Evolutionary conservation across 2,888 invertebrate genomes (phyloP), one percentile per base, ranked within the genome.

Genomic region (Chloromyia formosa): DNA sequence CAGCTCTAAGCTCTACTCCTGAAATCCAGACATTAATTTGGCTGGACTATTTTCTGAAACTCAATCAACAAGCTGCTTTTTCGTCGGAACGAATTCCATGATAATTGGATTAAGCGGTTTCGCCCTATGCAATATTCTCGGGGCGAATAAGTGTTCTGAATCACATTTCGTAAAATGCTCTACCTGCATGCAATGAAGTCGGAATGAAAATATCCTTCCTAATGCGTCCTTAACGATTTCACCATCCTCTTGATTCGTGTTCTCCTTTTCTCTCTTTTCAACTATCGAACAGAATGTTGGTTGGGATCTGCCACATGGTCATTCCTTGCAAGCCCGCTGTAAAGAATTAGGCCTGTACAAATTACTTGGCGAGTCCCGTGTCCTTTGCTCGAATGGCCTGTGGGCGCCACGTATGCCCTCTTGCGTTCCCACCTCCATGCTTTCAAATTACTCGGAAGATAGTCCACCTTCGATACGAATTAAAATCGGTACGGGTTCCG

Each of bases 371-470:
- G 93, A 93, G 71, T 88, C 91, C n/a, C 86, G 88, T 72, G 87
- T 94, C 49, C 88, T 90, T 42, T 95, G 95, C 83, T 92, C 92
- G 79, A 94, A 95, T 81, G 94, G 94, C 1, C 89, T 89, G 71
- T 95, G 95, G 95, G 89, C 89, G 23, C 90, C 92, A 0, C 90
- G 86, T 18, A 86, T 93, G 82, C 95, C 95, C 0, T 91, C 92
- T 77, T 95, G 95, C 82, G 92, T 93, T 42, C 93, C 94, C n/a
- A 95, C 95, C 35, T 94, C 94, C 0, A 87, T 93, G 53, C 87
- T 95, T 78, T 94, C 94, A 54, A 95, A 95, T 85, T 95, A 93
- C 84, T 94, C 94, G 80, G 94, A 93, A 79, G 93, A 93, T 81
- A 92, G 93, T 53, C 94, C 94, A 0, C 94, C 94, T 4, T 93